Evolutionary conservation across 2,888 invertebrate species (phyloP).

Genomic region (Balanococcus diminutus): DNA sequence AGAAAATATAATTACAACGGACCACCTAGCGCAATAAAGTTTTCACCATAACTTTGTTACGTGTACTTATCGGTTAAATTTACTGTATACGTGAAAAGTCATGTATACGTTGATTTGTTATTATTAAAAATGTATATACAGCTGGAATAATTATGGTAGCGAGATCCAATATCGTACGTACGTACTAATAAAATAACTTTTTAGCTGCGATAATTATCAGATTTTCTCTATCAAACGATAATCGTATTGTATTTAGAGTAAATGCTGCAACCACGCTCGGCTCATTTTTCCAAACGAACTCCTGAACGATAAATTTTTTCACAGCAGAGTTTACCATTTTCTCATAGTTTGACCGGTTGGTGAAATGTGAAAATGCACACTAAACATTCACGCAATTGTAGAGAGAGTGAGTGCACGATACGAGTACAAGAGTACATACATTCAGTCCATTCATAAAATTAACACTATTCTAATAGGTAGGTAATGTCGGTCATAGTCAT

Average conservation of each 20-base stretch:
- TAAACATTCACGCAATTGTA: background rate
- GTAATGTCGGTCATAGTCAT: slow-evolving; percentile 15
- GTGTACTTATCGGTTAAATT: background rate
- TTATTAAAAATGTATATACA: background rate
- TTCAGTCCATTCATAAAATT: background rate
- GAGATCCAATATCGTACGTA: background rate
- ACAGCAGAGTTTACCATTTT: background rate
- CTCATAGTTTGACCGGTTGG: background rate
- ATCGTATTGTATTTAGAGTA: background rate
- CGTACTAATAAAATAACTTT: background rate
- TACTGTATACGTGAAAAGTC: background rate
- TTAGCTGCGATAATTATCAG: background rate
- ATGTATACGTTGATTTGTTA: background rate
- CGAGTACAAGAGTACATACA: background rate
- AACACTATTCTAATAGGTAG: background rate
- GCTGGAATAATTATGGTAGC: background rate
- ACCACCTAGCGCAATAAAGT: background rate
- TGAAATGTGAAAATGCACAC: background rate
- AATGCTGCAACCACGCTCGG: no score
- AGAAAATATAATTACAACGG: background rate
- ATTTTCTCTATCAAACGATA: background rate
- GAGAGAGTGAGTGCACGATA: background rate
- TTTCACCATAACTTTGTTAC: background rate
- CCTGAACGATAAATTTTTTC: background rate
- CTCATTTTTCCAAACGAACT: background rate